Evolutionary conservation across 2,797 vertebrate genomes (phyloP), one percentile per base, ranked within the genome.

Genomic region (Columba guinea): DNA sequence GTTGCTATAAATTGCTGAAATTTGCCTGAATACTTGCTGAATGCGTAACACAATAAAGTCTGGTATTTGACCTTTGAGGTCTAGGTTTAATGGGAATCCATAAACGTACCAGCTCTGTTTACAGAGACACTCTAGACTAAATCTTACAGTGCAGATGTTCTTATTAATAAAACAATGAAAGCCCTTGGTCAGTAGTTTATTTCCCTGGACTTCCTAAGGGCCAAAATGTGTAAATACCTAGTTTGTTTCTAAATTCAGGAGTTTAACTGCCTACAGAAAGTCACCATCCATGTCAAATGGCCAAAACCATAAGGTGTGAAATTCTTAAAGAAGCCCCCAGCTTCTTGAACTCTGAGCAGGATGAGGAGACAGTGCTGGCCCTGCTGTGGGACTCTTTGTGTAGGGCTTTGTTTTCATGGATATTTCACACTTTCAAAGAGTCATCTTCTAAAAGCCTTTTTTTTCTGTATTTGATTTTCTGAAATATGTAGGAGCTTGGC

Each of bases 401-500:
- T 90, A 56, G 90, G 71, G 7, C 53, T 86, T 90, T 79, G 24
- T 76, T 93, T 89, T 74, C 64, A 24, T 48, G 64, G 58, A 6
- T 68, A 77, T 92, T 93, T 89, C 56, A 68, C 58, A 15, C 41
- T 89, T 93, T 32, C 21, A 74, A 70, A 64, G 58, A 69, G 44
- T 89, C 91, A 44, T n/a, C 53, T 78, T 90, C 34, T 52, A 34
- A 87, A 94, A 90, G 62, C 24, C 18, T 0, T 39, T 84, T 78
- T 68, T 84, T 51, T 4, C 60, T 89, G 16, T 13, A 2, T 74
- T 70, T 60, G 81, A 68, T 87, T 71, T 90, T 70, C 71, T 91
- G 82, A 85, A 89, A 55, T 51, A 87, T 30, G 92, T 91, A 83
- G 92, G 94, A 95, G 95, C 87, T 91, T 91, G 82, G 60, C 91